These are phyloP conservation scores for Ctenomys sociabilis DNA, from an alignment of 2,113 vertebrate genomes.

Conservation along the genomic window DNA sequence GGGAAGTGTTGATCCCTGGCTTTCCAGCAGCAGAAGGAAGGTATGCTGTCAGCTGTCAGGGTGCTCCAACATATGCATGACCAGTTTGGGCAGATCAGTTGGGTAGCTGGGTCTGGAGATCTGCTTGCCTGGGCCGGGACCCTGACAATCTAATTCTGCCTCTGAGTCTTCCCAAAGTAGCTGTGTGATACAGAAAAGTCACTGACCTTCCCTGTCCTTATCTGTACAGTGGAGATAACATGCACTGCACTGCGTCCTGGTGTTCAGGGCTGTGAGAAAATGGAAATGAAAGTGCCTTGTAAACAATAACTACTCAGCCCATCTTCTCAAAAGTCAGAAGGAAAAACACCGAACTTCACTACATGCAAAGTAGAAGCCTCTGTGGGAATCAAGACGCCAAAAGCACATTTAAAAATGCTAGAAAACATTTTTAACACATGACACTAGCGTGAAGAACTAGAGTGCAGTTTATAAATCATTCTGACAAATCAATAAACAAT, in stretches of 20 bases:
- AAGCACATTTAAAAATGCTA: background rate
- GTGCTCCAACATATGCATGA: too few species aligned
- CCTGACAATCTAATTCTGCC: background rate
- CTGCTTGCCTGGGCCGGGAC: background rate
- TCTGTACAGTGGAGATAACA: background rate
- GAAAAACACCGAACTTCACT: background rate
- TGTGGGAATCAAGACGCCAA: background rate
- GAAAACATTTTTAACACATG: background rate
- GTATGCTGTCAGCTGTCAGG: too few species aligned
- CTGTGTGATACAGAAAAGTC: slow-evolving; percentile 12
- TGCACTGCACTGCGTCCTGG: too few species aligned
- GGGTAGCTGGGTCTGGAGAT: background rate
- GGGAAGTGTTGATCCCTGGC: background rate
- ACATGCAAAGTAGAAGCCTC: background rate
- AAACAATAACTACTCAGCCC: background rate
- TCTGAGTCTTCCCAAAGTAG: background rate
- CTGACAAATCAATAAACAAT: background rate
- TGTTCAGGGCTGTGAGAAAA: slow-evolving; percentile 1
- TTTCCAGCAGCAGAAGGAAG: background rate
- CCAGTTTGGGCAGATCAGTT: background rate
- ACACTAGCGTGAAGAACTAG: background rate
- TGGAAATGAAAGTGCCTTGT: slow-evolving; percentile 67
- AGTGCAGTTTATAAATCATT: background rate
- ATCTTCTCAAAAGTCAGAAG: background rate
- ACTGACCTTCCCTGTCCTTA: slow-evolving; percentile 49